Conservation (phyloP, 2,888 invertebrate genomes). For the Zygothrica quintamaculata region DNA sequence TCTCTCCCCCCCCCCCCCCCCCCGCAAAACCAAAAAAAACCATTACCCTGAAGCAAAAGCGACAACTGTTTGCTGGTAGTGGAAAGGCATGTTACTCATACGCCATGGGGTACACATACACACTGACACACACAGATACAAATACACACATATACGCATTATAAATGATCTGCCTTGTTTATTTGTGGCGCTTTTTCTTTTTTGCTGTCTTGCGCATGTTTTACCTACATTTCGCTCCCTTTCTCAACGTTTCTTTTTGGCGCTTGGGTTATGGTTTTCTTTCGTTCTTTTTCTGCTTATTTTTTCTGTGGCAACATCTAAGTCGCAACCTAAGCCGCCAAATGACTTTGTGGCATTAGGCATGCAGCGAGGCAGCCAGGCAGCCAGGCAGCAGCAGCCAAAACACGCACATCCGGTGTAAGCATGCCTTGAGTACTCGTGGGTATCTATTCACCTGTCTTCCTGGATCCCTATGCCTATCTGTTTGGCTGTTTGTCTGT, state of each 20-base stretch:
- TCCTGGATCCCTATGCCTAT: constrained; percentile 1
- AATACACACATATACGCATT: constrained; percentile 38
- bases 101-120: constrained; percentile 54
- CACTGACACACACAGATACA: constrained; percentile 12
- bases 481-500: neutral
- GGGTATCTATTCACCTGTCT: constrained; percentile 47
- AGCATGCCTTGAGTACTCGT: constrained; percentile 28
- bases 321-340: constrained; percentile 67
- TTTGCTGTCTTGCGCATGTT: constrained; percentile 51
- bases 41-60: constrained; percentile 35
- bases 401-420: constrained; percentile 73
- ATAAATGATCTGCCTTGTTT: constrained; percentile 70
- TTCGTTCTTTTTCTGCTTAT: constrained; percentile 23
- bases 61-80: constrained; percentile 52
- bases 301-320: constrained; percentile 26
- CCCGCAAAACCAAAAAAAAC: too few species aligned
- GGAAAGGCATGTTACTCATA: constrained; percentile 70
- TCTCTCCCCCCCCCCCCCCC: too few species aligned
- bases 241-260: constrained; percentile 17
- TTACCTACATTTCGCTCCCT: constrained; percentile 27
- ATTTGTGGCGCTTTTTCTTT: constrained; percentile 26
- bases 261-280: constrained; percentile 8
- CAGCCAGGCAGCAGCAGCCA: constrained; percentile 44
- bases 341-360: constrained; percentile 79
- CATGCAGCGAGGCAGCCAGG: constrained; percentile 45